These are phyloP conservation scores for Eupristina koningsbergeri DNA, from an alignment of 1,140 invertebrate species.

Conservation along the genomic window DNA sequence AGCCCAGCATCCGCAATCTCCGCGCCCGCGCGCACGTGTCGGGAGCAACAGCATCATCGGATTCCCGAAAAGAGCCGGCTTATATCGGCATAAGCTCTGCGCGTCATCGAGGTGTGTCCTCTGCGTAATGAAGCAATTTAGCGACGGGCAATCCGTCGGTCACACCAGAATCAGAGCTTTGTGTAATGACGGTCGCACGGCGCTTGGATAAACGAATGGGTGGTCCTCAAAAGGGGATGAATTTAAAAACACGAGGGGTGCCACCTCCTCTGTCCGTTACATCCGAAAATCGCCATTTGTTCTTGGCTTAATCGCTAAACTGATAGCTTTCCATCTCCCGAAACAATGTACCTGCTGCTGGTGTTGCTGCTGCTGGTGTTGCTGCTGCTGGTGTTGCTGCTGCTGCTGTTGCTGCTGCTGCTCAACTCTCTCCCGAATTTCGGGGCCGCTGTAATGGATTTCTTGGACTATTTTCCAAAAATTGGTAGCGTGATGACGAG, in stretches of 20 bases:
- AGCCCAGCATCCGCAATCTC: constrained; percentile 51
- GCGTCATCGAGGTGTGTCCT: constrained; percentile 58
- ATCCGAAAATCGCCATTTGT: constrained; percentile 17
- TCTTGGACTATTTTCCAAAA: not conserved
- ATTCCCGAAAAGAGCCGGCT: constrained; percentile 64
- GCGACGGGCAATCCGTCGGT: constrained; percentile 53
- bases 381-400: too few species aligned
- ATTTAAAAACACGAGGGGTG: not conserved
- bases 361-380: too few species aligned
- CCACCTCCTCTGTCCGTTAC: not conserved
- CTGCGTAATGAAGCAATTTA: constrained; percentile 65
- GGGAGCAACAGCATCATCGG: constrained; percentile 63
- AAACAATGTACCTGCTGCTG: not conserved
- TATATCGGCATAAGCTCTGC: constrained; percentile 57
- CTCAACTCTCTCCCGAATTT: not conserved
- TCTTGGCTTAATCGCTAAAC: constrained; percentile 32
- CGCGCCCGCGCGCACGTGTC: constrained; percentile 47
- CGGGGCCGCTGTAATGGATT: not conserved
- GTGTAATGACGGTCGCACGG: not conserved
- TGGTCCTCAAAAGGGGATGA: constrained; percentile 21
- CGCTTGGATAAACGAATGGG: too few species aligned
- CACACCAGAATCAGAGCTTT: constrained; percentile 37
- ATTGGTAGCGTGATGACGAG: not conserved
- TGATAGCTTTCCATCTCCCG: constrained; percentile 1
- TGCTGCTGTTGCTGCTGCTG: too few species aligned